These are phyloP conservation scores for Oceanodroma leucorhoa DNA, from an alignment of 2,797 vertebrate genomes.

Conservation along the genomic window DNA sequence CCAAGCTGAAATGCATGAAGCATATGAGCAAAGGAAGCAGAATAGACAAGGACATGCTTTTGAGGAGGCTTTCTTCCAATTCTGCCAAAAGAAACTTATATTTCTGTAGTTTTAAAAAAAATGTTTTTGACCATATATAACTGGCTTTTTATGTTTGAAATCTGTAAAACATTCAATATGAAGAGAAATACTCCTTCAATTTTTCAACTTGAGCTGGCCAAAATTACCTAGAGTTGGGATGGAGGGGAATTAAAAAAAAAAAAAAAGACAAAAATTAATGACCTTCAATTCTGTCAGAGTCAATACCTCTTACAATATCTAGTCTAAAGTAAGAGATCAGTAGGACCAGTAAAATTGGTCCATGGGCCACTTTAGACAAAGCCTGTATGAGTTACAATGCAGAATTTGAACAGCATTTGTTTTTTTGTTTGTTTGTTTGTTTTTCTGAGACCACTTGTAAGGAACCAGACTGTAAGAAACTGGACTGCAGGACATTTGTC, in stretches of 20 bases:
- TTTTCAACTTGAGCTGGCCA: neutral
- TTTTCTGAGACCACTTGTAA: neutral
- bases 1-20: neutral
- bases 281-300: neutral
- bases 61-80: neutral
- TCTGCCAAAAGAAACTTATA: neutral
- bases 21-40: neutral
- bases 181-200: neutral
- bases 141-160: neutral
- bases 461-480: too few species aligned
- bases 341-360: neutral
- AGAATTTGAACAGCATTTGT: neutral
- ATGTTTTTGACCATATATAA: accelerated
- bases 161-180: neutral
- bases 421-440: neutral
- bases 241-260: neutral
- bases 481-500: too few species aligned
- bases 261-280: neutral
- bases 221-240: neutral
- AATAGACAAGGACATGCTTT: neutral
- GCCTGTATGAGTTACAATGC: neutral
- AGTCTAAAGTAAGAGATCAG: neutral
- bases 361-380: neutral
- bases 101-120: neutral
- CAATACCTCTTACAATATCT: neutral